These are phyloP conservation scores for Formica selysi DNA, from an alignment of 1,140 invertebrate species.

Conservation along the genomic window DNA sequence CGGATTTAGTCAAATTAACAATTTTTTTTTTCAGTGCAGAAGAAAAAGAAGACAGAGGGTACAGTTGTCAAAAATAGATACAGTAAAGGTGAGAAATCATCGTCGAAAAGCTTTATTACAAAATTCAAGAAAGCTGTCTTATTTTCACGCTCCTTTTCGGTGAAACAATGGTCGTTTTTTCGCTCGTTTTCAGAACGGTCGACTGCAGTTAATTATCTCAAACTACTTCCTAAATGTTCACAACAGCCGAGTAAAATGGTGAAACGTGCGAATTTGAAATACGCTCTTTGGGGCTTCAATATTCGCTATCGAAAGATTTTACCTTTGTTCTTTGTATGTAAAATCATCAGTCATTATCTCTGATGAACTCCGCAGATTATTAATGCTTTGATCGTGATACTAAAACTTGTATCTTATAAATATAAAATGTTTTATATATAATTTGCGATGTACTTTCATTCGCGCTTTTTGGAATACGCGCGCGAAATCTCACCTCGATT, in stretches of 20 bases:
- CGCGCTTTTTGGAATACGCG: slow-evolving; percentile 10
- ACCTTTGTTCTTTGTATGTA: background rate
- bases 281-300: background rate
- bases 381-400: background rate
- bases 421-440: background rate
- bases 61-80: background rate
- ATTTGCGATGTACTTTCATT: slow-evolving; percentile 2
- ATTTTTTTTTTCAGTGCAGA: too few relatives aligned
- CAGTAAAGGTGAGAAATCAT: background rate
- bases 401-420: background rate
- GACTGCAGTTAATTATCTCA: slow-evolving; percentile 57
- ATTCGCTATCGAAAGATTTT: background rate
- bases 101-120: background rate
- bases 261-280: slow-evolving; percentile 41
- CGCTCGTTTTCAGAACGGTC: slow-evolving; percentile 34
- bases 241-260: slow-evolving; percentile 30
- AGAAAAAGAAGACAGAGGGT: background rate
- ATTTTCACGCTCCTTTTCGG: slow-evolving; percentile 63
- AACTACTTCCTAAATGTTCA: slow-evolving; percentile 48
- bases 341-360: background rate
- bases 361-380: background rate
- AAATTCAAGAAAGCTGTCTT: slow-evolving; percentile 17
- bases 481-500: slow-evolving; percentile 54
- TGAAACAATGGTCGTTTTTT: slow-evolving; percentile 51
- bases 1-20: too few relatives aligned